Percentiles rank a stretch among this genome's conserved stretches.
phyloP scores from a whole-genome alignment of 2,797 vertebrate species.

The Sebastes flavidus region DNA sequence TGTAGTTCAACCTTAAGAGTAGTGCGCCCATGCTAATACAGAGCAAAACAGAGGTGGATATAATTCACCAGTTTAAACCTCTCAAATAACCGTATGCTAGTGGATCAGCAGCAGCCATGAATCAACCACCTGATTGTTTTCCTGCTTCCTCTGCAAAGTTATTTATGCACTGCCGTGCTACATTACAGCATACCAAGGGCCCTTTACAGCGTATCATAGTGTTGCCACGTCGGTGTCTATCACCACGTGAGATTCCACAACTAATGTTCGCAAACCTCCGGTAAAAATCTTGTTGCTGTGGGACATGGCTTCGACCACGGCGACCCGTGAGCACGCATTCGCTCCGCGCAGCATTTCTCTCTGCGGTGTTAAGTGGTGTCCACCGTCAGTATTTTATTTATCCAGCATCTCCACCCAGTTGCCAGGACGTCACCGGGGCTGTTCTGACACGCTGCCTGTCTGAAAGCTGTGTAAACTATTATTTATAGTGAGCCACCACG shows the following conservation, averaged over 20 bases:
- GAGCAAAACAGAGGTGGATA: background rate
- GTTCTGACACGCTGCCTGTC: conserved; percentile 50
- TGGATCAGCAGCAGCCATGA: background rate
- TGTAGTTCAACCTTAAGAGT: background rate
- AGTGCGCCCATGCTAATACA: background rate
- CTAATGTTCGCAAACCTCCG: conserved; percentile 54
- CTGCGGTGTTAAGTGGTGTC: conserved; percentile 49
- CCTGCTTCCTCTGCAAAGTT: conserved; percentile 38
- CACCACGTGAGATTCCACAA: conserved; percentile 63
- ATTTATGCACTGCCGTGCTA: conserved; percentile 46
- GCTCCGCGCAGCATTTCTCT: conserved; percentile 38
- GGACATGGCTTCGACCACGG: conserved; percentile 19
- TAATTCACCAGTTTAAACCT: background rate
- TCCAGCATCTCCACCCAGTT: conserved; percentile 10
- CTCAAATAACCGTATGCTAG: background rate
- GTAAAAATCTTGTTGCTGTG: conserved; percentile 55
- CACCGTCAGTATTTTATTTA: conserved; percentile 36
- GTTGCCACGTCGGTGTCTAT: conserved; percentile 38
- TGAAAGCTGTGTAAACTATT: conserved; percentile 45
- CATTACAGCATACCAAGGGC: conserved; percentile 43
- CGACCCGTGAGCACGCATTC: background rate
- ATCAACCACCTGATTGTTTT: conserved; percentile 13
- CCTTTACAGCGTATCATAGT: conserved; percentile 23
- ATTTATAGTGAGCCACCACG: conserved; percentile 52
- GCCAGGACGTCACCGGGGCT: conserved; percentile 25